These are phyloP conservation scores for Dryoscopus gambensis DNA, from an alignment of 2,113 vertebrate genomes.

Conservation along the genomic window DNA sequence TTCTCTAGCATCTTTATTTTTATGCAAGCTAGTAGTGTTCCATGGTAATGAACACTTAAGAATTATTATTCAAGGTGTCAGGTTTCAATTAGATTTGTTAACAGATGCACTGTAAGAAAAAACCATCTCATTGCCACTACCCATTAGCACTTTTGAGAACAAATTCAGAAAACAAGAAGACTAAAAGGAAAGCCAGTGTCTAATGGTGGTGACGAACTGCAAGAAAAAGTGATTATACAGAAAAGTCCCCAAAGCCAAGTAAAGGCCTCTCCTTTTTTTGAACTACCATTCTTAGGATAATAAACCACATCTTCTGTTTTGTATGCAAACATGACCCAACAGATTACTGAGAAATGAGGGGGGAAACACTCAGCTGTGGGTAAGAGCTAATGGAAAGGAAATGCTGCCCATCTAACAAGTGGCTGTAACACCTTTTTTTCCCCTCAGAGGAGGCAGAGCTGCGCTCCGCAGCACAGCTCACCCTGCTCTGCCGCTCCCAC, in stretches of 20 bases:
- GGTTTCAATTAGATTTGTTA: background rate
- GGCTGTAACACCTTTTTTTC: background rate
- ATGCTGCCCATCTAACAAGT: background rate
- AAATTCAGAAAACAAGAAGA: background rate
- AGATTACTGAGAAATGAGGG: background rate
- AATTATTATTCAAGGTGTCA: background rate
- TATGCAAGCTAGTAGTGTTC: background rate
- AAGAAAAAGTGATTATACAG: background rate
- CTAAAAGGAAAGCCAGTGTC: background rate
- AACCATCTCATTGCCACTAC: background rate
- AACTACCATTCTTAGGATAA: background rate
- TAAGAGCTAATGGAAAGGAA: background rate
- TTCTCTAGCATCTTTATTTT: background rate
- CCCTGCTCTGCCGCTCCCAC: background rate
- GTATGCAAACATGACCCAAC: background rate
- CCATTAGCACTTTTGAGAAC: background rate
- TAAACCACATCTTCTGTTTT: background rate
- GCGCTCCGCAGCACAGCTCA: background rate
- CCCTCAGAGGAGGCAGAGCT: rapidly evolving
- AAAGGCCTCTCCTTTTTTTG: background rate
- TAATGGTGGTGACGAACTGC: background rate
- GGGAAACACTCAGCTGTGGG: background rate
- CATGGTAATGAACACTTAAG: background rate
- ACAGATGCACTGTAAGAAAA: background rate
- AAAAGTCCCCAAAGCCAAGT: background rate